These are phyloP conservation scores for Mythimna vitellina DNA, from an alignment of 2,888 invertebrate species.

Conservation along the genomic window DNA sequence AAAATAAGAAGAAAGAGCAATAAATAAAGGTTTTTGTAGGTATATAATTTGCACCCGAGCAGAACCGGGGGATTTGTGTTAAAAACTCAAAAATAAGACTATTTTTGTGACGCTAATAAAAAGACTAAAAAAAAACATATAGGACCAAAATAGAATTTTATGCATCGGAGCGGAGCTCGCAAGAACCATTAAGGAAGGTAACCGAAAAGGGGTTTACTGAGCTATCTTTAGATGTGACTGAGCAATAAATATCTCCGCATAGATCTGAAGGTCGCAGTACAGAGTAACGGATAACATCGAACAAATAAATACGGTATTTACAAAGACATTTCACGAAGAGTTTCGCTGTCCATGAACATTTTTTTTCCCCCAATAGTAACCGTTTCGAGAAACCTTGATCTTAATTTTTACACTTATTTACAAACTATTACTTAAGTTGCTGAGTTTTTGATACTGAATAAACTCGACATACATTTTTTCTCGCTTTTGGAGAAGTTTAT, in stretches of 20 bases:
- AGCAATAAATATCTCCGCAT: slow-evolving; percentile 39
- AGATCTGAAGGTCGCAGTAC: slow-evolving; percentile 38
- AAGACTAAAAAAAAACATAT: neutral
- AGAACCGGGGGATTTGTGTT: no score
- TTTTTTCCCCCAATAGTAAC: slow-evolving; percentile 44
- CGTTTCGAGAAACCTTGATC: slow-evolving; percentile 48
- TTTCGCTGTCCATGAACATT: slow-evolving; percentile 35
- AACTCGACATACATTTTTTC: slow-evolving; percentile 31
- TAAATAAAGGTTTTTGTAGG: no score
- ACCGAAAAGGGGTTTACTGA: slow-evolving; percentile 28
- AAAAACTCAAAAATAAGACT: no score
- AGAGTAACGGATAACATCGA: slow-evolving; percentile 13
- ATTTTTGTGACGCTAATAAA: neutral
- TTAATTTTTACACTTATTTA: slow-evolving; percentile 46
- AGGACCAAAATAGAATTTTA: slow-evolving; percentile 11
- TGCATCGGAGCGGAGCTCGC: slow-evolving; percentile 2
- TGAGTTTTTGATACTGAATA: slow-evolving; percentile 27
- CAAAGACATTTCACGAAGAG: slow-evolving; percentile 25
- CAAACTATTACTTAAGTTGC: slow-evolving; percentile 30
- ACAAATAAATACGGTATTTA: slow-evolving; percentile 12
- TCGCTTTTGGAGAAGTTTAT: slow-evolving; percentile 1
- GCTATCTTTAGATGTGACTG: slow-evolving; percentile 44
- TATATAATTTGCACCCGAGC: neutral
- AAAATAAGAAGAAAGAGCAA: no score
- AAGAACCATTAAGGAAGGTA: slow-evolving; percentile 10